Percentiles rank a stretch among this genome's conserved stretches.
Evolutionary conservation across 2,797 vertebrate genomes (phyloP).

Genomic region (Periophthalmus magnuspinnatus): DNA sequence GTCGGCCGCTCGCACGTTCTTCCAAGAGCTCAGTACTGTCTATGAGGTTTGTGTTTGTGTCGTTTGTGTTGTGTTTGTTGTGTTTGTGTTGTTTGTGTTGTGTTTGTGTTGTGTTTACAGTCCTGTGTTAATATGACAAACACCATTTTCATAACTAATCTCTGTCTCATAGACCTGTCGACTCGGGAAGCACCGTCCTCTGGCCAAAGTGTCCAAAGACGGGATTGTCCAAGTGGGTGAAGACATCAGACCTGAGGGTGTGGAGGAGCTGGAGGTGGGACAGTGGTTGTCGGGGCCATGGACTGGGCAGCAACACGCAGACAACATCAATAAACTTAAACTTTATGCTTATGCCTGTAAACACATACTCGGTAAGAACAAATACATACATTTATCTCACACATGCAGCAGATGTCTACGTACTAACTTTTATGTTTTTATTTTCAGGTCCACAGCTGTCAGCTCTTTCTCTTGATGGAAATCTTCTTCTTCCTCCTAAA

Average conservation of each 20-base stretch:
- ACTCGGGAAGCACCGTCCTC: conserved; percentile 95
- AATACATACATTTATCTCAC: conserved; percentile 1
- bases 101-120: not conserved
- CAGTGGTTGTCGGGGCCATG: conserved; percentile 90
- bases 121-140: not conserved
- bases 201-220: conserved; percentile 90
- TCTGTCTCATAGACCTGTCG: conserved; percentile 84
- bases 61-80: no score
- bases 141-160: not conserved
- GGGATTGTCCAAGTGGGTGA: conserved; percentile 90
- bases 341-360: conserved; percentile 92
- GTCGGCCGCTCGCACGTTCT: conserved; percentile 89
- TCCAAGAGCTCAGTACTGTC: conserved; percentile 95
- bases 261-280: conserved; percentile 85
- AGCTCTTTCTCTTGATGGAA: conserved; percentile 86
- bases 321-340: conserved; percentile 94
- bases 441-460: conserved; percentile 89
- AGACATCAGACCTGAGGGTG: conserved; percentile 77
- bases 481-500: conserved; percentile 88
- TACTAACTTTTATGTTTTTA: not conserved
- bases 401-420: not conserved
- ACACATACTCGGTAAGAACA: conserved; percentile 86
- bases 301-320: conserved; percentile 87
- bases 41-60: conserved; percentile 89
- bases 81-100: no score